Conservation (phyloP, 2,888 invertebrate species). For the Branchipolynoe longqiensis region DNA sequence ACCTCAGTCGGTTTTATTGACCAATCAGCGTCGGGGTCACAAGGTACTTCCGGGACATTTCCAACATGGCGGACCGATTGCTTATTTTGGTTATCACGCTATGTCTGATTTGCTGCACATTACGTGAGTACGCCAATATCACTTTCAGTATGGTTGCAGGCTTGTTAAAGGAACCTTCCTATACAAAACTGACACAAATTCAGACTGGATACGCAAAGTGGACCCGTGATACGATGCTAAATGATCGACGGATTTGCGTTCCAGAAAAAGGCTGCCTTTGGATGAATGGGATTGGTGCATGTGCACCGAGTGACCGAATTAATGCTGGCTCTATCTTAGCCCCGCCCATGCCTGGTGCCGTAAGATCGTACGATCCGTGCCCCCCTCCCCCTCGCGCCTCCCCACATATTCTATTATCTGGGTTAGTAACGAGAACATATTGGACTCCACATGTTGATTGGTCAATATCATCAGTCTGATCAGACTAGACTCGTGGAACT, state of each 20-base stretch:
- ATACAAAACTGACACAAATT: not conserved
- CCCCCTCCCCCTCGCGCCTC: too few relatives aligned
- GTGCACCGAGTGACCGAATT: not conserved
- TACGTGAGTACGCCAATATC: slow-evolving; percentile 22
- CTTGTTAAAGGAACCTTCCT: not conserved
- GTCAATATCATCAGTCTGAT: too few relatives aligned
- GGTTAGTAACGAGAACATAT: too few relatives aligned
- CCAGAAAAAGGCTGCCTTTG: not conserved
- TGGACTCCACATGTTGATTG: too few relatives aligned
- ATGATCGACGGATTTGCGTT: not conserved
- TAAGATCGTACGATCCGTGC: slow-evolving; percentile 44
- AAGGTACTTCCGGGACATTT: slow-evolving; percentile 27
- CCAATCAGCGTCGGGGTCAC: slow-evolving; percentile 62
- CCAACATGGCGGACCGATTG: slow-evolving; percentile 54
- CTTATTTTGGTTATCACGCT: slow-evolving; percentile 1
- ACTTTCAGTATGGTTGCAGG: not conserved
- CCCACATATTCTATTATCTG: too few relatives aligned
- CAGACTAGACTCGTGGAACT: too few relatives aligned
- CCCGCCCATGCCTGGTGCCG: slow-evolving; percentile 19
- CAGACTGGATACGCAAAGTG: not conserved
- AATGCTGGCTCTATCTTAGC: not conserved
- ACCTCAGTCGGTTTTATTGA: slow-evolving; percentile 56
- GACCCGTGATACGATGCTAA: too few relatives aligned
- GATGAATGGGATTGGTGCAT: slow-evolving; percentile 33
- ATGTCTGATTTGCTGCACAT: slow-evolving; percentile 12